phyloP scores from a whole-genome alignment of 2,888 invertebrate species.

The Trissoscelio sp. region DNA sequence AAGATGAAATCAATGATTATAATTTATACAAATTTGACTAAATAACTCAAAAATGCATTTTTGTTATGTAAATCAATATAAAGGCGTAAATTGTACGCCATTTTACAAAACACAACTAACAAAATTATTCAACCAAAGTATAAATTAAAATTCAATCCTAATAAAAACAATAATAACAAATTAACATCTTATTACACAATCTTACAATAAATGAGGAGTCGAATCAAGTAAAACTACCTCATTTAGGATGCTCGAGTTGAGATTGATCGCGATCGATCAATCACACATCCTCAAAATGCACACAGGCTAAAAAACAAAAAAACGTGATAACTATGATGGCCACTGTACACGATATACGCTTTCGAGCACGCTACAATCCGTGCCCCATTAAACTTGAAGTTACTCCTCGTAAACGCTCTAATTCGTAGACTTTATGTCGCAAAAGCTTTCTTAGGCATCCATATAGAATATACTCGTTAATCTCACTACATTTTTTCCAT shows the following conservation, averaged over 20 bases:
- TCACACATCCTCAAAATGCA: background rate
- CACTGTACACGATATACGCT: conserved; percentile 78
- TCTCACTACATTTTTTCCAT: conserved; percentile 60
- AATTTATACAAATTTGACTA: background rate
- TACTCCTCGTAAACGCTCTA: conserved; percentile 56
- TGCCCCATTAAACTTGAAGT: conserved; percentile 41
- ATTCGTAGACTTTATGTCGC: conserved; percentile 61
- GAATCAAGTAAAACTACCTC: conserved; percentile 1
- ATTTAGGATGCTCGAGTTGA: background rate
- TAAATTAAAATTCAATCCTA: too few relatives aligned
- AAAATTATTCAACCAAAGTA: too few relatives aligned
- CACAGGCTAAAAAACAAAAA: conserved; percentile 3
- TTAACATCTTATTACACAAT: background rate
- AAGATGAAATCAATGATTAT: background rate
- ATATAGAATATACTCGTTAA: conserved; percentile 62
- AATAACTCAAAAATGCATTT: background rate
- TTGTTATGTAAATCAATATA: background rate
- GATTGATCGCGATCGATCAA: background rate
- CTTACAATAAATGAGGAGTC: background rate
- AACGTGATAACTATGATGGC: conserved; percentile 68
- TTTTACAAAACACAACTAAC: background rate
- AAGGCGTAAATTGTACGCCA: background rate
- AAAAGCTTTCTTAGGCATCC: conserved; percentile 61
- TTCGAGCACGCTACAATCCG: conserved; percentile 49
- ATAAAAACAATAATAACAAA: background rate